Base-by-base conservation (phyloP, 2,797 vertebrate species). In the Anomalospiza imberbis region DNA sequence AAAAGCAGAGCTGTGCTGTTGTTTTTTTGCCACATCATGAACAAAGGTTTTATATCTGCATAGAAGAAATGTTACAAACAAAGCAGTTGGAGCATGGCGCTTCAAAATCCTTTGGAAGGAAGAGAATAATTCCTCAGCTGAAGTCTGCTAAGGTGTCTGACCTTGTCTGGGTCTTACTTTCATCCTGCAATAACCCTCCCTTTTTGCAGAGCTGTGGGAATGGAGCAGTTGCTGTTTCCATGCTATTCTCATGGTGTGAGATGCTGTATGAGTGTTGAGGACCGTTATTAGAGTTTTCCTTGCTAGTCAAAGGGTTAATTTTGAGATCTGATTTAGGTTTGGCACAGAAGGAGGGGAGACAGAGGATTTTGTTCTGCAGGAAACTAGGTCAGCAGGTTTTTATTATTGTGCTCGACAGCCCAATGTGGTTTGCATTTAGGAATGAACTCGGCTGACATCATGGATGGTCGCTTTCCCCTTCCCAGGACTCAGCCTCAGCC, bases 301-400 rank as follows among this genome's bases (percentile, higher is more conserved):
- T 96, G 54, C 73, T 83, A 58, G 32, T 50, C 75, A 82, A 96
- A 91, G 95, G 91, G 94, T 97, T 97, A 95, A 96, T 91, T 89
- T 85, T 17, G 66, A 94, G 86, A 92, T 88, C 82, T 89, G 77
- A 93, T 91, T 96, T 95, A 81, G 79, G 58, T 91, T 95, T 93
- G 96, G 94, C 94, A 89, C 21, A 17, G 86, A 88, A 96, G 86
- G 82, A 95, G 93, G 86, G 88, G 92, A 94, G 91, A 91, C 77
- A 68, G 91, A 94, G 86, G 95, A 96, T 94, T 96, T 95, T 91
- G 72, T 97, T 97, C 90, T 95, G 91, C 84, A 94, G 95, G 89
- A 95, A 98, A 97, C 94, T 96, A 96, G 96, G 97, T 97, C 94
- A 97, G 92, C 87, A 85, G 88, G 94, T 93, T 96, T 96, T 95